These are phyloP conservation scores for Callionymus lyra DNA, from an alignment of 2,113 vertebrate species.

Conservation along the genomic window DNA sequence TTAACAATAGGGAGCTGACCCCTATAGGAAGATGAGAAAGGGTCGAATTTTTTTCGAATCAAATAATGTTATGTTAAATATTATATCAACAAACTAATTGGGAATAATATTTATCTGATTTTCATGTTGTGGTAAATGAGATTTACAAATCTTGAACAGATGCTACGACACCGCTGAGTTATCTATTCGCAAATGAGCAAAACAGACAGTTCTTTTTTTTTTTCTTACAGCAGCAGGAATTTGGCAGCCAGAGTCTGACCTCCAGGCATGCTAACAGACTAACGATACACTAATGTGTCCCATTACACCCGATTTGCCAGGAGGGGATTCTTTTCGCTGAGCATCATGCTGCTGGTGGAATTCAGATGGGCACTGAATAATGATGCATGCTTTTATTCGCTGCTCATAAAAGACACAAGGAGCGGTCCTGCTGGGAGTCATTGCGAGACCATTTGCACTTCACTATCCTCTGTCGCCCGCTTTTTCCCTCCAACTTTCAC, in stretches of 20 bases:
- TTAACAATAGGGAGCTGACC: no score
- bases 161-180: conserved; percentile 7
- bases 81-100: no score
- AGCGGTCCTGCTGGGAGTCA: conserved; percentile 67
- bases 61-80: no score
- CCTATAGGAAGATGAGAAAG: no score
- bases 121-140: no score
- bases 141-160: conserved; percentile 4
- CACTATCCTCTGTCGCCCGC: conserved; percentile 55
- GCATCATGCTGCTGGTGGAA: conserved; percentile 57
- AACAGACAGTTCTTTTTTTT: conserved; percentile 8
- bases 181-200: conserved; percentile 43
- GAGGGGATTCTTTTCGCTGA: conserved; percentile 66
- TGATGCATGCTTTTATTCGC: conserved; percentile 61
- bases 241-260: conserved; percentile 54
- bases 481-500: conserved; percentile 20
- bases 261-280: conserved; percentile 64
- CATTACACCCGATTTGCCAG: conserved; percentile 67
- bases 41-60: no score
- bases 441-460: conserved; percentile 65
- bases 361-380: conserved; percentile 62
- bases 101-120: no score
- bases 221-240: conserved; percentile 44
- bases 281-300: conserved; percentile 70
- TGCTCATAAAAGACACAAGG: conserved; percentile 63